Base-by-base conservation (phyloP, 1,140 invertebrate genomes). In the Drosophila setifemur region DNA sequence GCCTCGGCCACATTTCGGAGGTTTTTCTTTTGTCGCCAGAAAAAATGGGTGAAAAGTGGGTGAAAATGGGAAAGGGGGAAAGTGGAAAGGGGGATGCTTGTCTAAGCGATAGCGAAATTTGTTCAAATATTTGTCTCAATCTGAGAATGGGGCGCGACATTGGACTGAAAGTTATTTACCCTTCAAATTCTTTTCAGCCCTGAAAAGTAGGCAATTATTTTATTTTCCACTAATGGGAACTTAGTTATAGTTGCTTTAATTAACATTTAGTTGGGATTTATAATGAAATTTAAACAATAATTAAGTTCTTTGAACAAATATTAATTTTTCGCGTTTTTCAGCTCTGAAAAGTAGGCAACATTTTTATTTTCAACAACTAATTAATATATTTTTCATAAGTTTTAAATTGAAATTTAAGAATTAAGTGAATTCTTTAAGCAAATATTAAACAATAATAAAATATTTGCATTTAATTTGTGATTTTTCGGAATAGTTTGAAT, bases 61-160 rank as follows among this genome's bases (percentile, higher is more conserved):
- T 4, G 19, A 2, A 12, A 25, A 2, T 6, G 1, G 6, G n/a
- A n/a, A n/a, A n/a, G 4, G 1, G 9, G 33, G 1, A 9, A 1
- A 21, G 16, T 12, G 25, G 37, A 18, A 40, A n/a, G 35, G 50
- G 37, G 48, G 39, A 31, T 42, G 60, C 8, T 37, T 63, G 23
- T 37, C 60, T 64, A 29, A 42, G 18, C 37, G 42, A 70, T 53
- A 40, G 44, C 43, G 33, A 73, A 78, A 73, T 83, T 83, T 78
- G 73, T 83, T 54, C 73, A 83, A 83, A 83, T 83, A 83, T 83
- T 83, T 83, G 79, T 83, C 78, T 70, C 79, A 77, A 83, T 83
- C 78, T 73, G 83, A 55, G 44, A 28, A 43, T 9, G 19, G n/a
- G 52, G 50, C 53, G 37, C 7, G 29, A 40, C 40, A 45, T 26